These are phyloP conservation scores for Lagria hirta DNA, from an alignment of 2,888 invertebrate genomes.

Conservation along the genomic window DNA sequence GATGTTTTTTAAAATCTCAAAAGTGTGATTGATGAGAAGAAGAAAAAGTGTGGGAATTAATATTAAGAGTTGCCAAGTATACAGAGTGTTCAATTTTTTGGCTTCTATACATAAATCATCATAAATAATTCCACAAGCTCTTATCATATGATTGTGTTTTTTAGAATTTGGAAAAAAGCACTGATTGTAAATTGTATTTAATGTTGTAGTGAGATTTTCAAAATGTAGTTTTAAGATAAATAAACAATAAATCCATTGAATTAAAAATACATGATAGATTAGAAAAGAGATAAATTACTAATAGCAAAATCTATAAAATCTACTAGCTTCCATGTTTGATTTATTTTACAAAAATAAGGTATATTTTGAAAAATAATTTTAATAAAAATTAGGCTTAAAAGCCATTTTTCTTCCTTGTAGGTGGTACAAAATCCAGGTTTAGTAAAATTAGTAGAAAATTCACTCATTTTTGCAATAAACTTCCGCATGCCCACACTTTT, in stretches of 20 bases:
- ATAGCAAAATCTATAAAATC: constrained; percentile 15
- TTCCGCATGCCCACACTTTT: neutral
- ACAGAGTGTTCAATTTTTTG: constrained; percentile 17
- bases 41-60: constrained; percentile 25
- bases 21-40: constrained; percentile 24
- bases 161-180: neutral
- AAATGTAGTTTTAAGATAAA: constrained; percentile 22
- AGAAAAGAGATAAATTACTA: constrained; percentile 14
- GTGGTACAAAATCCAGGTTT: constrained; percentile 3
- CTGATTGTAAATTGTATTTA: constrained; percentile 19
- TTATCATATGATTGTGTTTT: constrained; percentile 6
- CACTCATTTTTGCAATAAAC: neutral
- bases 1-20: constrained; percentile 20
- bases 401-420: neutral
- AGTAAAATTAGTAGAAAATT: constrained; percentile 6
- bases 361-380: constrained; percentile 12
- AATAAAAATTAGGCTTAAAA: neutral
- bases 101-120: constrained; percentile 21
- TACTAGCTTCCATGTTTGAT: constrained; percentile 8
- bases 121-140: constrained; percentile 23
- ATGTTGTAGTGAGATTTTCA: constrained; percentile 19
- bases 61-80: constrained; percentile 26
- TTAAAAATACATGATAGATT: constrained; percentile 13
- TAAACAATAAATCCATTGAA: constrained; percentile 27
- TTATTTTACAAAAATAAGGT: constrained; percentile 6